Conservation (phyloP, 1,140 invertebrate species). For the Drosophila bifasciata region DNA sequence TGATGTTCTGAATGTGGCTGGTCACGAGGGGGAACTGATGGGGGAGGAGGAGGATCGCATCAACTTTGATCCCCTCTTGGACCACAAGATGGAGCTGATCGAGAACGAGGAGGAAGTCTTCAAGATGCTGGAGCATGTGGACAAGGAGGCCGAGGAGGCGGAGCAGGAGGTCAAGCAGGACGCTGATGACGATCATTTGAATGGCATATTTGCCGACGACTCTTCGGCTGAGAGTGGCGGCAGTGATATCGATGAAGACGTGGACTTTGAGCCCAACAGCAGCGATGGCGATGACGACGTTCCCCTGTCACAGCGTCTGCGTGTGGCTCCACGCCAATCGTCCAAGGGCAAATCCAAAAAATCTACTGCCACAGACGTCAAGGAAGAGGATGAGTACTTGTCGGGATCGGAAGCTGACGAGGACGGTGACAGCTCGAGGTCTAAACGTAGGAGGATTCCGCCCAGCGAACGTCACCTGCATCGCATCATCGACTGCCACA, state of each 20-base stretch:
- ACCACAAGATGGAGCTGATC: conserved; percentile 78
- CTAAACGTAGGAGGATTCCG: conserved; percentile 59
- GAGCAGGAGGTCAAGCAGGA: conserved; percentile 55
- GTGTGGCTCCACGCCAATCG: conserved; percentile 6
- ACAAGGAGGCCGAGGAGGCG: conserved; percentile 70
- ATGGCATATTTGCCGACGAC: conserved; percentile 39
- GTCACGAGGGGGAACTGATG: conserved; percentile 45
- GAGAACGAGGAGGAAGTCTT: conserved; percentile 81
- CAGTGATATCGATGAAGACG: conserved; percentile 44
- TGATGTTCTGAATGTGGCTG: conserved; percentile 53
- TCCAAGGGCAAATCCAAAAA: conserved; percentile 14
- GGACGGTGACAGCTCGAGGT: conserved; percentile 37
- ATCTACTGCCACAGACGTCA: neutral
- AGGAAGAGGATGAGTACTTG: conserved; percentile 17
- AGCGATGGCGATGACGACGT: conserved; percentile 69
- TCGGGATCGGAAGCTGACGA: conserved; percentile 33
- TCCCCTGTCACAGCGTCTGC: conserved; percentile 66
- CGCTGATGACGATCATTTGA: conserved; percentile 32
- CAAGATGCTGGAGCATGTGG: conserved; percentile 78
- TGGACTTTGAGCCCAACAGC: conserved; percentile 59
- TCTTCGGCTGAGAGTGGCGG: conserved; percentile 32
- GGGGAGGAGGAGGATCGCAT: conserved; percentile 74
- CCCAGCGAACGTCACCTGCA: conserved; percentile 63
- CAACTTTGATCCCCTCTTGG: conserved; percentile 77
- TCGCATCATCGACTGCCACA: conserved; percentile 77